These are phyloP conservation scores for Dendrocincla fuliginosa DNA, from an alignment of 2,797 vertebrate species.

Conservation along the genomic window DNA sequence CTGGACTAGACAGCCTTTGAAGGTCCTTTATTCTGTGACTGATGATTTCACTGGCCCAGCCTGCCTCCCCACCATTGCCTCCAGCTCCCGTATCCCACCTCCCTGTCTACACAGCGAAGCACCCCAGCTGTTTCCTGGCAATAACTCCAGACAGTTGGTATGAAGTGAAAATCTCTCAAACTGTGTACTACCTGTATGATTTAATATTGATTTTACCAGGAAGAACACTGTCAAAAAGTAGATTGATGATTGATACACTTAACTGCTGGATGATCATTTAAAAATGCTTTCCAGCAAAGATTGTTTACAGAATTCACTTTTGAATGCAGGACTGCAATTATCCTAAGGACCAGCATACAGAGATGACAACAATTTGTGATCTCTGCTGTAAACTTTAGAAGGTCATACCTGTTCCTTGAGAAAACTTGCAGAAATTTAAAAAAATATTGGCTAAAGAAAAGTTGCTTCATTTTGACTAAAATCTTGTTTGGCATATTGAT, in stretches of 20 bases:
- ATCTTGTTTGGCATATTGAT: neutral
- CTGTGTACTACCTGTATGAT: neutral
- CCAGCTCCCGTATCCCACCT: neutral
- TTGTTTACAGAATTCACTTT: neutral
- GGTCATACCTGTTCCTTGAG: neutral
- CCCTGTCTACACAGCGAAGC: accelerated
- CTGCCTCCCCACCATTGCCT: neutral
- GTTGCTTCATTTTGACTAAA: neutral
- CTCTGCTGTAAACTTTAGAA: neutral
- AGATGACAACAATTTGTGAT: neutral
- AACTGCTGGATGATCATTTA: neutral
- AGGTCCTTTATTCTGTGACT: neutral
- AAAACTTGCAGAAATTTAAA: neutral
- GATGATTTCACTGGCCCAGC: neutral
- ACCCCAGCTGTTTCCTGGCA: neutral
- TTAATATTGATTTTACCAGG: neutral
- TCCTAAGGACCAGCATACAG: neutral
- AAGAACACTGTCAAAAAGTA: neutral
- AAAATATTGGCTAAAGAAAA: neutral
- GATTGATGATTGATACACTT: neutral
- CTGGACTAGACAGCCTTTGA: neutral
- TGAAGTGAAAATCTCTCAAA: neutral
- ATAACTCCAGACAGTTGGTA: neutral
- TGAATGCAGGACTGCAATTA: neutral
- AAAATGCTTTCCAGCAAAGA: neutral